Evolutionary conservation across 1,140 invertebrate genomes (phyloP).

Genomic region (Spodoptera frugiperda): DNA sequence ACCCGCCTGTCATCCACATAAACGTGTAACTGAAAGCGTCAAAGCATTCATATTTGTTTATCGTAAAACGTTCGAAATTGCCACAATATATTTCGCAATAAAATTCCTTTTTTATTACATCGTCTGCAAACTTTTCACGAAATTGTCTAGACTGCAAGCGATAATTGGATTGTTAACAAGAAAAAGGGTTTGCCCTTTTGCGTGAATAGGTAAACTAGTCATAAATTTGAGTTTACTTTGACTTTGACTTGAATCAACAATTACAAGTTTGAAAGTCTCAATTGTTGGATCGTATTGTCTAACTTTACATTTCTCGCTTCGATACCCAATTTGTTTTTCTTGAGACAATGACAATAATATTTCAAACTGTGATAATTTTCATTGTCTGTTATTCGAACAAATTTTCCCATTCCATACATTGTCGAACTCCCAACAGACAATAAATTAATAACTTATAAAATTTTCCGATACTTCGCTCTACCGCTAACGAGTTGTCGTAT

Average conservation of each 20-base stretch:
- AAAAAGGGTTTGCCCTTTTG: slow-evolving; percentile 21
- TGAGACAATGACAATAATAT: slow-evolving; percentile 17
- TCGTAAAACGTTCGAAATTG: background rate
- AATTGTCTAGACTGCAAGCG: slow-evolving; percentile 40
- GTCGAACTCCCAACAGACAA: slow-evolving; percentile 42
- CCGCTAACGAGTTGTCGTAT: slow-evolving; percentile 41
- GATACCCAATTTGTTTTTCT: slow-evolving; percentile 27
- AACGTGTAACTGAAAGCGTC: background rate
- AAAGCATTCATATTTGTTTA: slow-evolving; percentile 30
- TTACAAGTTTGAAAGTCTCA: slow-evolving; percentile 4
- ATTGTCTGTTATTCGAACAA: slow-evolving; percentile 25
- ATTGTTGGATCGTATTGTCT: slow-evolving; percentile 15
- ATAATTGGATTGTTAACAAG: slow-evolving; percentile 41
- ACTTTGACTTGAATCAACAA: slow-evolving; percentile 26
- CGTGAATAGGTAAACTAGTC: slow-evolving; percentile 16
- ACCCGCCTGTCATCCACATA: background rate
- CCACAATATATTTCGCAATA: slow-evolving; percentile 21
- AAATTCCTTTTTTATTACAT: slow-evolving; percentile 31
- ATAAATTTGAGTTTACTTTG: slow-evolving; percentile 21
- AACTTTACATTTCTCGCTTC: slow-evolving; percentile 10
- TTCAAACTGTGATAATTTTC: slow-evolving; percentile 24
- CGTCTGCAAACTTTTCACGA: slow-evolving; percentile 22
- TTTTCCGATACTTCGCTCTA: slow-evolving; percentile 43
- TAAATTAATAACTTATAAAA: slow-evolving; percentile 44
- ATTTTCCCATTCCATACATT: slow-evolving; percentile 35